Evolutionary conservation across 2,797 vertebrate genomes (phyloP).

Genomic region (Myiothlypis chrysogaster): DNA sequence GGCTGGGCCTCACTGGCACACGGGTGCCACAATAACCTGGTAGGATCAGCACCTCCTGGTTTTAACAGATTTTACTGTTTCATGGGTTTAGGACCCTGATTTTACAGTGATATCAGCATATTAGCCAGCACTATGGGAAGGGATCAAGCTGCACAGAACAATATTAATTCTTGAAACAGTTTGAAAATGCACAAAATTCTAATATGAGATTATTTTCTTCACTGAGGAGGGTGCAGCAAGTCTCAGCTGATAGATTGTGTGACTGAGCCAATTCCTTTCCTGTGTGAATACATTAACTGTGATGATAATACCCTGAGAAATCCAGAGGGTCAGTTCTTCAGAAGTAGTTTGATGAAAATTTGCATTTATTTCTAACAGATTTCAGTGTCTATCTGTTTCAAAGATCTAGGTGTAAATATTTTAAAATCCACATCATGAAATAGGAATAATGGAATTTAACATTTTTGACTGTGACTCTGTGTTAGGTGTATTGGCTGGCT

Average conservation of each 20-base stretch:
- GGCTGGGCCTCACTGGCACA: not conserved
- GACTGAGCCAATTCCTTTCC: constrained; percentile 32
- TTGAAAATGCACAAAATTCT: not conserved
- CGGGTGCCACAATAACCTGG: accelerated
- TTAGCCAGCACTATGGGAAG: not conserved
- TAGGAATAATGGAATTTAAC: not conserved
- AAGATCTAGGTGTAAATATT: not conserved
- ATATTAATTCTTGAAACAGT: not conserved
- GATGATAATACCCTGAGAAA: constrained; percentile 19
- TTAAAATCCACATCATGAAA: not conserved
- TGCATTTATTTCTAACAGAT: not conserved
- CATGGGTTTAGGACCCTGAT: not conserved
- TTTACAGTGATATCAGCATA: not conserved
- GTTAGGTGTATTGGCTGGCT: not conserved
- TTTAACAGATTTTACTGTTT: not conserved
- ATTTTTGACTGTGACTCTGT: not conserved
- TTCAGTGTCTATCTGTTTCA: not conserved
- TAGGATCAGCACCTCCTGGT: not conserved
- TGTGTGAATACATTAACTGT: not conserved
- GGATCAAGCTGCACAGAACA: not conserved
- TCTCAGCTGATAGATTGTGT: not conserved
- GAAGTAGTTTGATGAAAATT: constrained; percentile 19
- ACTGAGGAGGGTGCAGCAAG: not conserved
- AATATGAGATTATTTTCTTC: constrained; percentile 19
- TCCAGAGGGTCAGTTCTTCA: not conserved